A percentile compares a stretch with the other conserved stretches of the same genome.
Evolutionary conservation across 1,140 invertebrate species (phyloP).

Genomic region (Pteromalus puparum): DNA sequence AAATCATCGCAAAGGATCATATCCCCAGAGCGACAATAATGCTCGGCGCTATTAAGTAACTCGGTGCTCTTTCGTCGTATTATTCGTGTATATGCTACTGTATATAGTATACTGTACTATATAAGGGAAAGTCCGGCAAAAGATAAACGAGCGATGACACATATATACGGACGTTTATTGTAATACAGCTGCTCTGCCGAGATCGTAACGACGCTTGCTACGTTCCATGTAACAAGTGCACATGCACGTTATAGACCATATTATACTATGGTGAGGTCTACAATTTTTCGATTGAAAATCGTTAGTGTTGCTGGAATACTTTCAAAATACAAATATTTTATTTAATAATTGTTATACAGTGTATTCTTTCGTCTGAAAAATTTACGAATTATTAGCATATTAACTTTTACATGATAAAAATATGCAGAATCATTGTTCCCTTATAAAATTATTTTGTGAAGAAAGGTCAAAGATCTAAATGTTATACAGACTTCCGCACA

Average conservation of each 20-base stretch:
- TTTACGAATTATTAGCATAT: too few species aligned
- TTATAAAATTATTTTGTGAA: too few species aligned
- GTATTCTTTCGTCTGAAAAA: too few species aligned
- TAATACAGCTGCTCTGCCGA: background rate
- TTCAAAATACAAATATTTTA: too few species aligned
- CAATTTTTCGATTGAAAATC: too few species aligned
- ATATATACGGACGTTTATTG: conserved; percentile 10
- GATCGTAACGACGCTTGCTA: background rate
- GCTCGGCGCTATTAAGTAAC: background rate
- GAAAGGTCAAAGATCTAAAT: background rate
- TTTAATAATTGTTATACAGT: too few species aligned
- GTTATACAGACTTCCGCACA: background rate
- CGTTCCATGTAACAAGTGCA: background rate
- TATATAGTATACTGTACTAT: background rate
- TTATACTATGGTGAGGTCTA: too few species aligned
- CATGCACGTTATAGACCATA: background rate
- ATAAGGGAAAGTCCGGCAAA: conserved; percentile 18
- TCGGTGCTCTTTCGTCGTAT: too few species aligned
- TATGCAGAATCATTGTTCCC: too few species aligned
- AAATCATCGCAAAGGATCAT: background rate
- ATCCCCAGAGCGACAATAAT: background rate
- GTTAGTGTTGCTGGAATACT: too few species aligned
- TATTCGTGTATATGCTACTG: too few species aligned
- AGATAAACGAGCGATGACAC: conserved; percentile 25
- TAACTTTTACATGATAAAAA: too few species aligned